Conservation (phyloP, 1,140 invertebrate genomes). For the Gryon sp. region DNA sequence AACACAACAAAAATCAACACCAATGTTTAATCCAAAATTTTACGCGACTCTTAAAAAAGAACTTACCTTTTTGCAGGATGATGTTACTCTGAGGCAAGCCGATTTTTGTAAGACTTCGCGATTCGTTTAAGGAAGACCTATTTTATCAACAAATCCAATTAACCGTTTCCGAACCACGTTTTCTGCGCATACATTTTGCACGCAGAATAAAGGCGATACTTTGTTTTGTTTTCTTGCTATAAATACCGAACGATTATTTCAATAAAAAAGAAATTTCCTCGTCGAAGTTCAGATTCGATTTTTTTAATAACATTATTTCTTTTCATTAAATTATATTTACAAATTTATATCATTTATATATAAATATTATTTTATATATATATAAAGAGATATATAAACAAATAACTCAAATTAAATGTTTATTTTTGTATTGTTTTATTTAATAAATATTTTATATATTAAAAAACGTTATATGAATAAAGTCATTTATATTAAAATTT, state of each 20-base stretch:
- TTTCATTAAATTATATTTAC: no score
- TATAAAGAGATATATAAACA: no score
- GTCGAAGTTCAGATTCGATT: no score
- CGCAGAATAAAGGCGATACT: constrained; percentile 5
- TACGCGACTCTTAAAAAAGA: not conserved
- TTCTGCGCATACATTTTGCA: constrained; percentile 51
- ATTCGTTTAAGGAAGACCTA: constrained; percentile 77
- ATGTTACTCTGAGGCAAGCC: constrained; percentile 67
- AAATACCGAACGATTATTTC: not conserved
- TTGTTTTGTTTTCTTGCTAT: constrained; percentile 11
- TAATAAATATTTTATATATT: no score
- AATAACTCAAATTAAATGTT: no score
- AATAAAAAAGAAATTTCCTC: no score
- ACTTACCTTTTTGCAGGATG: constrained; percentile 55
- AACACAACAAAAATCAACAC: not conserved
- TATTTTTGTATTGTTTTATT: no score
- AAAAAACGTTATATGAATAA: no score
- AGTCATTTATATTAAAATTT: no score
- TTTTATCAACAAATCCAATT: constrained; percentile 75
- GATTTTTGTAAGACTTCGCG: constrained; percentile 72
- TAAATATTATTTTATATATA: no score
- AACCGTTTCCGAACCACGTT: constrained; percentile 58
- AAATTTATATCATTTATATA: no score
- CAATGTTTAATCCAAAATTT: not conserved
- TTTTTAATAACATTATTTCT: not conserved